Evolutionary conservation across 2,888 invertebrate species (phyloP).

Genomic region (Macaria notata): DNA sequence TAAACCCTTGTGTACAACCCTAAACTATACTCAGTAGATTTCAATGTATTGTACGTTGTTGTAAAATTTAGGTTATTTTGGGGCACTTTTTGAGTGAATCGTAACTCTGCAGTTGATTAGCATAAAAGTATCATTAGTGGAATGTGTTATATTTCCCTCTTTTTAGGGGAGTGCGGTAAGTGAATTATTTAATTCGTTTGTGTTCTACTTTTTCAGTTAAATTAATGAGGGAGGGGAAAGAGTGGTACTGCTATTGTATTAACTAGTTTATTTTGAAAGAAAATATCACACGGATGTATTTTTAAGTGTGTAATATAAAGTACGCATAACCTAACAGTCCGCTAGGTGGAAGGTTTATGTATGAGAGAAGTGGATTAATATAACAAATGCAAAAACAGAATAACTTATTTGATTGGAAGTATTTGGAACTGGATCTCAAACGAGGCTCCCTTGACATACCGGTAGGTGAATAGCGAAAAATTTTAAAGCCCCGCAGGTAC

Average conservation of each 20-base stretch:
- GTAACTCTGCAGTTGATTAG: constrained; percentile 21
- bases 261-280: not conserved
- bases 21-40: not conserved
- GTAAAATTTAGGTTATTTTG: constrained; percentile 28
- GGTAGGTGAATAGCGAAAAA: too few species aligned
- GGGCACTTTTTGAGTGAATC: constrained; percentile 27
- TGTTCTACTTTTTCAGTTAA: constrained; percentile 8
- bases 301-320: too few species aligned
- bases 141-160: constrained; percentile 9
- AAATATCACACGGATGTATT: too few species aligned
- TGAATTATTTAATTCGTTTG: constrained; percentile 16
- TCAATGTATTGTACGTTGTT: constrained; percentile 9
- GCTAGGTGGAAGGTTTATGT: too few species aligned
- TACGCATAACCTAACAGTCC: too few species aligned
- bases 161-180: constrained; percentile 18
- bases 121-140: constrained; percentile 24
- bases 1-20: too few species aligned
- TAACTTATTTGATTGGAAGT: too few species aligned
- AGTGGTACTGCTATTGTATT: not conserved
- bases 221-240: constrained; percentile 7
- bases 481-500: too few species aligned
- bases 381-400: too few species aligned
- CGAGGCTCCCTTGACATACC: too few species aligned
- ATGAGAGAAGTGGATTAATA: too few species aligned
- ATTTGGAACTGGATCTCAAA: too few species aligned